Evolutionary conservation across 1,140 invertebrate genomes (phyloP), one percentile per base, ranked within the genome.

Genomic region (Dicyema japonicum): DNA sequence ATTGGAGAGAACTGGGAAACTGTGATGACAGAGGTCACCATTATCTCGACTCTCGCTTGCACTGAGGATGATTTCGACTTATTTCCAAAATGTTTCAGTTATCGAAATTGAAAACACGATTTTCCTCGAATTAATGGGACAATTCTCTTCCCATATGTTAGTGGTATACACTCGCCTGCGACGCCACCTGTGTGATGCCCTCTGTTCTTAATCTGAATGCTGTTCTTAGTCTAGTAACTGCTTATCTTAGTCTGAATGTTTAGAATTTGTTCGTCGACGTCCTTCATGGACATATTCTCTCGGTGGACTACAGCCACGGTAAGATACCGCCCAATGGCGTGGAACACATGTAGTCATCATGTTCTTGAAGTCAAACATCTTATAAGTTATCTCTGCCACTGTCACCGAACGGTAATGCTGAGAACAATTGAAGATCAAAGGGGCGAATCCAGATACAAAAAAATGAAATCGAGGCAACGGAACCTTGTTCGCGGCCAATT

Each of bases 401-500:
- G 72, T 44, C 15, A 48, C 36, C 9, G 44, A 43, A 17, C 45
- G 32, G 27, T 50, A 50, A 29, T 46, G 44, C 34, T 52, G 44
- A 23, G 41, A 42, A 24, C 52, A 50, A 35, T 72, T 61, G 22
- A 72, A 71, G 9, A 74, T 80, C 1, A 88, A 21, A 7, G 78
- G 76, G 5, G 75, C 76, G 45, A 85, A 88, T 8, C 76, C 76
- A 18, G 76, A 74, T 64, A 78, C 78, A 50, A 80, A 88, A 62
- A 88, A 88, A 49, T 88, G 76, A 5, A 88, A 61, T 41, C 78
- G 64, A 14, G 78, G 78, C 42, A 61, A 88, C 27, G 76, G 78
- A 19, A 88, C 76, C 76, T 85, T 85, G 52, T 88, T 85, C 11
- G 88, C 78, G 16, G 78, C 78, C 34, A 88, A 38, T 59, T 88